A percentile compares a stretch with the other conserved stretches of the same genome.
phyloP scores from a whole-genome alignment of 2,113 vertebrate genomes.

The Myotis davidii region DNA sequence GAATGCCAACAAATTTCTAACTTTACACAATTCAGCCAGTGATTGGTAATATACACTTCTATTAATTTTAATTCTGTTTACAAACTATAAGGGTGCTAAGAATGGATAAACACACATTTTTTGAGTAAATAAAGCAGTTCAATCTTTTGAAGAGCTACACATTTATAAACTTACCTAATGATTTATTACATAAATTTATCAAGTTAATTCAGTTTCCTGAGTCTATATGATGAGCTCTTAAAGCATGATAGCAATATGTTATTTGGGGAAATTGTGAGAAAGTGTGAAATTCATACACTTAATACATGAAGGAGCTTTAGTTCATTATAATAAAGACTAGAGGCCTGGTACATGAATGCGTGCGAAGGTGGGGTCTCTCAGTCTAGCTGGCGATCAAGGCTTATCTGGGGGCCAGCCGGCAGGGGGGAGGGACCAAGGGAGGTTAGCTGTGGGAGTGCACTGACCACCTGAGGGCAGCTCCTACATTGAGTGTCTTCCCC shows the following conservation, averaged over 20 bases:
- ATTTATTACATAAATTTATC: not conserved
- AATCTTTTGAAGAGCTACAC: not conserved
- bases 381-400: too few species aligned
- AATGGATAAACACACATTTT: not conserved
- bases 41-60: not conserved
- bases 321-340: not conserved
- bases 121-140: not conserved
- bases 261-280: not conserved
- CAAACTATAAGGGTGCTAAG: not conserved
- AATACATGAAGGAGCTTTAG: not conserved
- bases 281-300: not conserved
- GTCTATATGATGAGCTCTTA: not conserved
- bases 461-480: too few species aligned
- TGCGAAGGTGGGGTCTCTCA: too few species aligned
- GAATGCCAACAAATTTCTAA: not conserved
- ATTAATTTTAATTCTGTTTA: not conserved
- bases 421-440: too few species aligned
- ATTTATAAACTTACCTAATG: not conserved
- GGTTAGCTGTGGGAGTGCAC: too few species aligned
- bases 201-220: not conserved
- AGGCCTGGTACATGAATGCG: too few species aligned
- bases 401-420: too few species aligned
- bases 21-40: not conserved
- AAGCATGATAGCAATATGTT: not conserved
- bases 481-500: too few species aligned